Percentiles rank a stretch among this genome's conserved stretches.
Evolutionary conservation across 2,113 vertebrate genomes (phyloP).

Genomic region (Rattus rattus): DNA sequence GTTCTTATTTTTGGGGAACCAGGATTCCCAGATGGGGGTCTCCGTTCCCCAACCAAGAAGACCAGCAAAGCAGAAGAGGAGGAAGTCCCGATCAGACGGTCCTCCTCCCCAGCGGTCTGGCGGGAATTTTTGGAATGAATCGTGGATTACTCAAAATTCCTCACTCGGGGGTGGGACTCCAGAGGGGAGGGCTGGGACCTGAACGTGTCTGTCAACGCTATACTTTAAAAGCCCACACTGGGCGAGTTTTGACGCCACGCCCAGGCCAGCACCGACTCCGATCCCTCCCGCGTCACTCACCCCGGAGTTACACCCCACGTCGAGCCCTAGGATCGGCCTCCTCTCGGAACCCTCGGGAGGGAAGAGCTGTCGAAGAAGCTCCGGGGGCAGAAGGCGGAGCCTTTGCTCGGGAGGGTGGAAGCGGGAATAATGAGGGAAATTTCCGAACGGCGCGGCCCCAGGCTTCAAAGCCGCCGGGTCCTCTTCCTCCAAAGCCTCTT

Average conservation of each 20-base stretch:
- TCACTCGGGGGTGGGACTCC: background rate
- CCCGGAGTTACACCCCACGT: conserved; percentile 97
- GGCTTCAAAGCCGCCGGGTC: conserved; percentile 80
- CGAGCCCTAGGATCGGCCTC: conserved; percentile 88
- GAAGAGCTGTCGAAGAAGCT: conserved; percentile 88
- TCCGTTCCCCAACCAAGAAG: background rate
- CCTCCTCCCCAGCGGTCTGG: background rate
- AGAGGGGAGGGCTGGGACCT: too few species aligned
- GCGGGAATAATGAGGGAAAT: conserved; percentile 94
- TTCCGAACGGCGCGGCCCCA: conserved; percentile 93
- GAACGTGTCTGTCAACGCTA: background rate
- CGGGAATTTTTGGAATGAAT: background rate
- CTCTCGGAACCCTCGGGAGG: conserved; percentile 69
- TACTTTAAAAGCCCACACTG: background rate
- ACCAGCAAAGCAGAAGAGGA: background rate
- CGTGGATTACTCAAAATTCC: background rate
- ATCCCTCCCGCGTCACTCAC: conserved; percentile 83
- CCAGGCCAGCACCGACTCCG: background rate
- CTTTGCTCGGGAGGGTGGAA: conserved; percentile 95
- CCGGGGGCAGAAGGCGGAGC: conserved; percentile 88
- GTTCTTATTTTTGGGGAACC: background rate
- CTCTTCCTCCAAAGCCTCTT: background rate
- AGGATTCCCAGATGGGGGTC: background rate
- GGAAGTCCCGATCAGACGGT: background rate
- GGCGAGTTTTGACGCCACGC: background rate